These are phyloP conservation scores for Diglossa brunneiventris DNA, from an alignment of 2,113 vertebrate species.

Conservation along the genomic window DNA sequence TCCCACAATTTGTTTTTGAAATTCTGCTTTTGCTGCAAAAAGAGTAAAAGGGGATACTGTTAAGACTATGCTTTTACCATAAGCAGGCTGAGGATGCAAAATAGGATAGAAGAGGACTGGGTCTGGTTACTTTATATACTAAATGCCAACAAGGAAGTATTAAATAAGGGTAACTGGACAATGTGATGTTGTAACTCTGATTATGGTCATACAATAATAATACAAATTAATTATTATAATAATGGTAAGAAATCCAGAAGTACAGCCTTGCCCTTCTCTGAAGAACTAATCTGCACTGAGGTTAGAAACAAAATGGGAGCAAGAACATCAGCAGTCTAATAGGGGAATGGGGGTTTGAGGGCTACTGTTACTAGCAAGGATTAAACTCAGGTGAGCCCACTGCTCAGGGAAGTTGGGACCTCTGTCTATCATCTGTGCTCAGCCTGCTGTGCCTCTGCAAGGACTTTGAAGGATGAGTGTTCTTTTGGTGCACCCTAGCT, in stretches of 20 bases:
- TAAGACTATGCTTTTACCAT: not conserved
- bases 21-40: not conserved
- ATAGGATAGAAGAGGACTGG: not conserved
- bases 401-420: not conserved
- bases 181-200: not conserved
- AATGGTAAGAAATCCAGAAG: not conserved
- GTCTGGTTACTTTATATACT: not conserved
- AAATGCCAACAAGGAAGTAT: not conserved
- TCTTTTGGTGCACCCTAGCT: not conserved
- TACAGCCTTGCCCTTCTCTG: not conserved
- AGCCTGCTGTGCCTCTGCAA: not conserved
- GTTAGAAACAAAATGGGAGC: not conserved
- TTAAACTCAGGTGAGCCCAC: not conserved
- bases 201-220: not conserved
- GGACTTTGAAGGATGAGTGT: not conserved
- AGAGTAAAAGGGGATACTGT: not conserved
- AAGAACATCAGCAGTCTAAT: not conserved
- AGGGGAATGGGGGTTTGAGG: not conserved
- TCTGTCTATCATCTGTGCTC: not conserved
- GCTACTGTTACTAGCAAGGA: not conserved
- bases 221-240: not conserved
- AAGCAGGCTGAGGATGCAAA: not conserved
- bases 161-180: not conserved
- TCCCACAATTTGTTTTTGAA: not conserved
- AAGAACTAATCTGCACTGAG: not conserved